Percentiles rank a stretch among this genome's conserved stretches.
Conservation (phyloP, 2,888 invertebrate species). For the Acleris laterana region DNA sequence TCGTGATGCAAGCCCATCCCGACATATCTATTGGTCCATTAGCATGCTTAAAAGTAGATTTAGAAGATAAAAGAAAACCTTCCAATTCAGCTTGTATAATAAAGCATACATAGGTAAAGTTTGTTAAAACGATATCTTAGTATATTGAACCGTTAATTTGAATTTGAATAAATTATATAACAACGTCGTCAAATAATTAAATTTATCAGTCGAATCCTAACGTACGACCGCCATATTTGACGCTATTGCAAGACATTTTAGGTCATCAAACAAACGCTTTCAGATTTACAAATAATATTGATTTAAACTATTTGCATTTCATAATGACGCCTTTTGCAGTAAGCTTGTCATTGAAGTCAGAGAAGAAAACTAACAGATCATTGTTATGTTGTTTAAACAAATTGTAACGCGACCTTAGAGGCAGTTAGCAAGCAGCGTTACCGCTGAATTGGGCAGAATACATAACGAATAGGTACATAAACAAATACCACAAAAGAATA, state of each 20-base stretch:
- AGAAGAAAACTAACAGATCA: constrained; percentile 43
- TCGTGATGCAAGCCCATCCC: no score
- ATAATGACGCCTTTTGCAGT: constrained; percentile 60
- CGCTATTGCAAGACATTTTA: constrained; percentile 25
- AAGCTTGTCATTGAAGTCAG: constrained; percentile 62
- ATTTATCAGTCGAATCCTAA: background rate
- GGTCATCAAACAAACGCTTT: constrained; percentile 51
- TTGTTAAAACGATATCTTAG: no score
- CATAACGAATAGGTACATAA: constrained; percentile 46
- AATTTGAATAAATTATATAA: no score
- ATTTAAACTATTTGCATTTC: constrained; percentile 51
- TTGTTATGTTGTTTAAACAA: constrained; percentile 43
- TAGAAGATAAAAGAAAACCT: no score
- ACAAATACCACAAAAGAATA: constrained; percentile 28
- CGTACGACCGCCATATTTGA: background rate
- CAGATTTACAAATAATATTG: constrained; percentile 56
- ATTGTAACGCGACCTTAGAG: constrained; percentile 48
- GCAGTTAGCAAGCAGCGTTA: constrained; percentile 39
- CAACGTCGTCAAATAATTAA: no score
- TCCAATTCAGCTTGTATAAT: no score
- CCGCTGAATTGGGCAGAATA: constrained; percentile 49
- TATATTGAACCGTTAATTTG: no score
- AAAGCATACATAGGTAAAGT: no score
- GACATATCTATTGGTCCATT: no score
- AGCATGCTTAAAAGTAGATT: background rate